These are phyloP conservation scores for Macrotis lagotis DNA, from an alignment of 2,113 vertebrate species.

Conservation along the genomic window DNA sequence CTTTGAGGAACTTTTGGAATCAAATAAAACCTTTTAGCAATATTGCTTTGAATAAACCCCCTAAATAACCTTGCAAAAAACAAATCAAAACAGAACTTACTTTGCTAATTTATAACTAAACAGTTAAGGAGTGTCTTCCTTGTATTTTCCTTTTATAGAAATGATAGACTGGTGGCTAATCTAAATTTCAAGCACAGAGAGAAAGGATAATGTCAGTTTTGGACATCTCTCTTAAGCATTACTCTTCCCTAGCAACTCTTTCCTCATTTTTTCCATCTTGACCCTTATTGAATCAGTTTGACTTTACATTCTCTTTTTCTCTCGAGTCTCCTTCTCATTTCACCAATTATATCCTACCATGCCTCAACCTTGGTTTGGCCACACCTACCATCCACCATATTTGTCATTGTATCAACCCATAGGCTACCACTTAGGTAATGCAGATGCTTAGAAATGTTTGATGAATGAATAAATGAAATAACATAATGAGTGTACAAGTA, in stretches of 20 bases:
- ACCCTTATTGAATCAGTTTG: not conserved
- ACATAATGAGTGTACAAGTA: not conserved
- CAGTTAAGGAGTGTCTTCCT: constrained; percentile 54
- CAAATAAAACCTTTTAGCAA: constrained; percentile 39
- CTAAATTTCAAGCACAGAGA: no score
- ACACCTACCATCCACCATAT: not conserved
- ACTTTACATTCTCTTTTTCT: not conserved
- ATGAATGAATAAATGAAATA: not conserved
- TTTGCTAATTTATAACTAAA: constrained; percentile 46
- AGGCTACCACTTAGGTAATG: not conserved
- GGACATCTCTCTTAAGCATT: not conserved
- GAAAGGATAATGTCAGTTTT: not conserved
- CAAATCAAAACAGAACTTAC: constrained; percentile 3
- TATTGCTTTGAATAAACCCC: not conserved
- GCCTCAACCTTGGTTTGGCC: not conserved
- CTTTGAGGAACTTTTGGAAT: not conserved
- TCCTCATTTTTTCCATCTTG: not conserved
- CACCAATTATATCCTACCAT: not conserved
- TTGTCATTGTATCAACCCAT: not conserved
- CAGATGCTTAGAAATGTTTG: not conserved
- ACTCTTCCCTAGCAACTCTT: not conserved
- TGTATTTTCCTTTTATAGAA: not conserved
- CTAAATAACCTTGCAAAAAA: not conserved
- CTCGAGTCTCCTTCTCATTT: not conserved
- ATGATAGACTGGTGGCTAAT: not conserved